Conservation (phyloP, 37 sponge, comb jelly and placozoan genomes). For the Hormiphora californensis region DNA sequence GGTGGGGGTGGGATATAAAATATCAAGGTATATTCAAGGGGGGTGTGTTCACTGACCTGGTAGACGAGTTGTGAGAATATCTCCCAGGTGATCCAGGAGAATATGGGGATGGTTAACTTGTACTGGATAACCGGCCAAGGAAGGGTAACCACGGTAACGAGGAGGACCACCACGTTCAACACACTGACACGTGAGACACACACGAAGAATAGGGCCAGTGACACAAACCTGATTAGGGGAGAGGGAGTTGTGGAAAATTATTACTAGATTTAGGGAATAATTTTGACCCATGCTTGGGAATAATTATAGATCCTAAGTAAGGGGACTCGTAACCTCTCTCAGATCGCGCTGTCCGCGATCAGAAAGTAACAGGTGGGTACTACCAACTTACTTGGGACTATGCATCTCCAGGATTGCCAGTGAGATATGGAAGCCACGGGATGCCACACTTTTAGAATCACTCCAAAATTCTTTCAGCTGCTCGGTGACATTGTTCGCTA, state of each 20-base stretch:
- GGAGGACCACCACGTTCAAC: slow-evolving; percentile 16
- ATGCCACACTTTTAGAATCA: neutral
- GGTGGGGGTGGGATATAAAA: no score
- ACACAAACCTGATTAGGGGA: no score
- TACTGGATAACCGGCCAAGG: slow-evolving; percentile 34
- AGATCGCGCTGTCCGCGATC: no score
- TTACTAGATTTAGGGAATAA: no score
- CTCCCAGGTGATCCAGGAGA: slow-evolving; percentile 37
- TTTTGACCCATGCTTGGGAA: no score
- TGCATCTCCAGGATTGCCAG: slow-evolving; percentile 40
- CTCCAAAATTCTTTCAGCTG: slow-evolving; percentile 22
- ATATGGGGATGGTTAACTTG: slow-evolving; percentile 32
- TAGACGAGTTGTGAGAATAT: slow-evolving; percentile 19
- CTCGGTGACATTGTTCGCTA: neutral
- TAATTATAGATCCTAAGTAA: no score
- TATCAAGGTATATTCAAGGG: no score
- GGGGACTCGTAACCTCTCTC: no score
- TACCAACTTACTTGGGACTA: slow-evolving; percentile 41
- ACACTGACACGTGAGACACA: slow-evolving; percentile 27
- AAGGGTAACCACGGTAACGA: neutral
- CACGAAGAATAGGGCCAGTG: slow-evolving; percentile 39
- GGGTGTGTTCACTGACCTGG: no score
- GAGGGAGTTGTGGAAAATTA: no score
- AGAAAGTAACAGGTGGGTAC: no score
- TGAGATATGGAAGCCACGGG: slow-evolving; percentile 24